Evolutionary conservation across 2,888 invertebrate genomes (phyloP).

Genomic region (Patella caerulea): DNA sequence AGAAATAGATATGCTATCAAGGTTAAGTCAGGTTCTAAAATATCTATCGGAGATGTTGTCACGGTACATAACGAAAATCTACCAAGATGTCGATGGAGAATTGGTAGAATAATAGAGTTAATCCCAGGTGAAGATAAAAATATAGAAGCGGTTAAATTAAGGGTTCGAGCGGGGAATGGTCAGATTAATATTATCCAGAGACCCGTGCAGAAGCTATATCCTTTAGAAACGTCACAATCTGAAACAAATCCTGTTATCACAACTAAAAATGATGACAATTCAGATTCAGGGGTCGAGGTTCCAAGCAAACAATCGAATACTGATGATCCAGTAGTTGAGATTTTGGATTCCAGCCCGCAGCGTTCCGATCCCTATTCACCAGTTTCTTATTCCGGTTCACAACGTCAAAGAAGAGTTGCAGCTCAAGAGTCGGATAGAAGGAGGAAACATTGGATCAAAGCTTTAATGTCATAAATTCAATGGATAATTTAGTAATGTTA

Average conservation of each 20-base stretch:
- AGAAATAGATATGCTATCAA: not conserved
- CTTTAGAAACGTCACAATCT: not conserved
- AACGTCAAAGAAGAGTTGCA: no score
- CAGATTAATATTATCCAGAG: not conserved
- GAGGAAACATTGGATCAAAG: no score
- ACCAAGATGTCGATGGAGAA: constrained; percentile 3
- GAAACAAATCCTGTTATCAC: not conserved
- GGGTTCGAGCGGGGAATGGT: not conserved
- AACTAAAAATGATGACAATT: not conserved
- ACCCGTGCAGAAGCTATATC: not conserved
- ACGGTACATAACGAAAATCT: not conserved
- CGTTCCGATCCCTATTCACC: no score
- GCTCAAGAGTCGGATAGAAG: no score
- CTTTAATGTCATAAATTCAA: no score
- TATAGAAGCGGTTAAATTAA: not conserved
- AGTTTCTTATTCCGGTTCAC: no score
- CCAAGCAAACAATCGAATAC: no score
- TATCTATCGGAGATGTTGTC: not conserved
- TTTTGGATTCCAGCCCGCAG: no score
- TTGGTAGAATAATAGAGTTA: not conserved
- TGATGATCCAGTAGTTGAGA: no score
- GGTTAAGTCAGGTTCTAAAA: not conserved
- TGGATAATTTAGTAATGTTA: no score
- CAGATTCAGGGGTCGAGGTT: no score
- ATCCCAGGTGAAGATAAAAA: not conserved